Percentiles rank a stretch among this genome's conserved stretches.
These are phyloP conservation scores for Drosophila hamatofila DNA, from an alignment of 2,888 invertebrate genomes.

Conservation along the genomic window DNA sequence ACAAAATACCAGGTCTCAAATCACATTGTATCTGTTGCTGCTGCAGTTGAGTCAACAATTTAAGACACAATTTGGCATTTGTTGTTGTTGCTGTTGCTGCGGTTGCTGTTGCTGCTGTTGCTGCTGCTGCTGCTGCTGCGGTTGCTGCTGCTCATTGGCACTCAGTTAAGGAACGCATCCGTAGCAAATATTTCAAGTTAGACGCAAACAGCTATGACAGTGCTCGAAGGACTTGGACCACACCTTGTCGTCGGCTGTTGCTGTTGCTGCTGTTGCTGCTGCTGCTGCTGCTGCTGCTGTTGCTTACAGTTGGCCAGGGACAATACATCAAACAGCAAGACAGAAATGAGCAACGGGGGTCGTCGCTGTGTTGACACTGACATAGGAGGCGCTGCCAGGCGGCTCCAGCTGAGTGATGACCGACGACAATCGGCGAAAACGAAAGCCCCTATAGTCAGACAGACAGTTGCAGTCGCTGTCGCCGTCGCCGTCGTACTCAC, in stretches of 20 bases:
- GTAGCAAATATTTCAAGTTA: constrained; percentile 71
- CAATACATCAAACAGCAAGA: constrained; percentile 82
- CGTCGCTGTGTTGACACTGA: constrained; percentile 75
- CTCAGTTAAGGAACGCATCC: constrained; percentile 61
- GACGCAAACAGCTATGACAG: constrained; percentile 68
- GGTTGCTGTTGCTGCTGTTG: constrained; percentile 31
- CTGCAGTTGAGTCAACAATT: constrained; percentile 64
- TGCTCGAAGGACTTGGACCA: constrained; percentile 64
- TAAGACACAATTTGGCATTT: constrained; percentile 43
- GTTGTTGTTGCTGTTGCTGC: constrained; percentile 21
- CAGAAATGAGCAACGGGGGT: constrained; percentile 68
- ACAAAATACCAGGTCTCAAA: constrained; percentile 57
- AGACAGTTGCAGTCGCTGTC: neutral
- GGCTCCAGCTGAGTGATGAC: constrained; percentile 76
- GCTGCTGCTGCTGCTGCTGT: constrained; percentile 17
- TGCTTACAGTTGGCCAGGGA: constrained; percentile 52
- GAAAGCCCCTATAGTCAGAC: constrained; percentile 59
- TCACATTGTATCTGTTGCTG: constrained; percentile 45
- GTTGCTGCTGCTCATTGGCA: constrained; percentile 67
- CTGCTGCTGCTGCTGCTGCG: constrained; percentile 29
- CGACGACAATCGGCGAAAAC: constrained; percentile 76
- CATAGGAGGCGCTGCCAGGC: constrained; percentile 55
- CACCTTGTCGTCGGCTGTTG: constrained; percentile 55
- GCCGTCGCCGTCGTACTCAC: neutral
- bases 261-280: neutral